Percentiles rank a stretch among this genome's conserved stretches.
phyloP scores from a whole-genome alignment of 2,113 vertebrate genomes.

The Delphinus delphis region DNA sequence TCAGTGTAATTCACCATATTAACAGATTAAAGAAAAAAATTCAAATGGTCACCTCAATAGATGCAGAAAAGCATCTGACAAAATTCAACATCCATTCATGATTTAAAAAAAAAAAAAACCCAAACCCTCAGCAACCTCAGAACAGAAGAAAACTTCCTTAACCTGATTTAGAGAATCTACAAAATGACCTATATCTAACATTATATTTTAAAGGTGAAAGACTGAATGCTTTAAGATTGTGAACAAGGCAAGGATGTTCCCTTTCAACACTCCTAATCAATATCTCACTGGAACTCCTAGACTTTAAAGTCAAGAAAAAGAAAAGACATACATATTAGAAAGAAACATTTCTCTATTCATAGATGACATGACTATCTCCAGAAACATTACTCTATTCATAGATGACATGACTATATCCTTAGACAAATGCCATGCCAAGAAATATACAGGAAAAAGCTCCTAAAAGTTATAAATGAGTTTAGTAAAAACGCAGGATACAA shows the following conservation, averaged over 20 bases:
- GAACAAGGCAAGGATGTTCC: not conserved
- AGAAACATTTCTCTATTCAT: not conserved
- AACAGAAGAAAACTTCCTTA: constrained; percentile 2
- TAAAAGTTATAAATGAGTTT: not conserved
- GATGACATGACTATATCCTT: not conserved
- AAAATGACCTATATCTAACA: not conserved
- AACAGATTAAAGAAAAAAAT: not conserved
- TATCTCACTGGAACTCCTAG: not conserved
- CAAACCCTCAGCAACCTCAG: not conserved
- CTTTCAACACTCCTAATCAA: not conserved
- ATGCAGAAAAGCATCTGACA: not conserved
- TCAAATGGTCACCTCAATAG: not conserved
- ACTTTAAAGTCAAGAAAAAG: not conserved
- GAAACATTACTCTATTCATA: not conserved
- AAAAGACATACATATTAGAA: not conserved
- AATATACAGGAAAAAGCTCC: not conserved
- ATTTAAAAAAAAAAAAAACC: not conserved
- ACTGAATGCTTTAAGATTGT: not conserved
- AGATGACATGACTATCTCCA: not conserved
- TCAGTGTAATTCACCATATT: not conserved
- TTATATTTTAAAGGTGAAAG: not conserved
- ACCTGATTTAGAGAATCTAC: not conserved
- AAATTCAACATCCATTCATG: constrained; percentile 14
- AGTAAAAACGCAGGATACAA: constrained; percentile 3
- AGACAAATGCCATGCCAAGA: not conserved